Evolutionary conservation across 2,888 invertebrate species (phyloP).

Genomic region (Caenorhabditis afra): DNA sequence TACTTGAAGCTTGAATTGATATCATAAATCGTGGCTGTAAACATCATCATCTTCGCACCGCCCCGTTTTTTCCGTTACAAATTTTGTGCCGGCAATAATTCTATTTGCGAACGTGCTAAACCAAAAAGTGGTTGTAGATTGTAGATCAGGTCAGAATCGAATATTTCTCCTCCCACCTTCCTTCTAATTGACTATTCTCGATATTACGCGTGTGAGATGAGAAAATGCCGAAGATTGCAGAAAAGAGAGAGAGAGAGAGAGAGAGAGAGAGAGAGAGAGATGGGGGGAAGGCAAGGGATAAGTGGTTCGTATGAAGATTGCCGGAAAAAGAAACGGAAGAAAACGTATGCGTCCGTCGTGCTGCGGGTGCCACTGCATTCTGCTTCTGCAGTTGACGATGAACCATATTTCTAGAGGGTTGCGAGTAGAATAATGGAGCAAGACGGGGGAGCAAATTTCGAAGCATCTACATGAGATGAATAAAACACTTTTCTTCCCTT

Average conservation of each 20-base stretch:
- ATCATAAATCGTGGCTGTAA: constrained; percentile 17
- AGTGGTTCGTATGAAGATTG: constrained; percentile 64
- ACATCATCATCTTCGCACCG: constrained; percentile 8
- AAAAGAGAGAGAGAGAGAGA: no score
- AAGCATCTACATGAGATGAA: no score
- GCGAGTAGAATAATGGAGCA: background rate
- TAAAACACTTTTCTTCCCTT: no score
- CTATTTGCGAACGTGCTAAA: no score
- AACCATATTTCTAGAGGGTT: constrained; percentile 22
- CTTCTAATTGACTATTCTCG: background rate
- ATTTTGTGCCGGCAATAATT: background rate
- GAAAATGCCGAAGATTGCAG: constrained; percentile 45
- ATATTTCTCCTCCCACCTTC: background rate
- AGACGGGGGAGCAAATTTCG: background rate
- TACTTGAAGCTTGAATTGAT: constrained; percentile 20
- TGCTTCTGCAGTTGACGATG: constrained; percentile 17
- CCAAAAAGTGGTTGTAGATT: no score
- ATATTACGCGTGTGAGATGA: constrained; percentile 8
- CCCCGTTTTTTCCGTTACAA: constrained; percentile 3
- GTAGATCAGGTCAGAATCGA: background rate
- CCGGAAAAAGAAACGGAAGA: constrained; percentile 64
- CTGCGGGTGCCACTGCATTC: constrained; percentile 15
- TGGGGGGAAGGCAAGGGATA: constrained; percentile 50
- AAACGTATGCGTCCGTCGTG: constrained; percentile 53
- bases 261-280: no score